Evolutionary conservation across 2,797 vertebrate species (phyloP).

Genomic region (Coreius guichenoti): DNA sequence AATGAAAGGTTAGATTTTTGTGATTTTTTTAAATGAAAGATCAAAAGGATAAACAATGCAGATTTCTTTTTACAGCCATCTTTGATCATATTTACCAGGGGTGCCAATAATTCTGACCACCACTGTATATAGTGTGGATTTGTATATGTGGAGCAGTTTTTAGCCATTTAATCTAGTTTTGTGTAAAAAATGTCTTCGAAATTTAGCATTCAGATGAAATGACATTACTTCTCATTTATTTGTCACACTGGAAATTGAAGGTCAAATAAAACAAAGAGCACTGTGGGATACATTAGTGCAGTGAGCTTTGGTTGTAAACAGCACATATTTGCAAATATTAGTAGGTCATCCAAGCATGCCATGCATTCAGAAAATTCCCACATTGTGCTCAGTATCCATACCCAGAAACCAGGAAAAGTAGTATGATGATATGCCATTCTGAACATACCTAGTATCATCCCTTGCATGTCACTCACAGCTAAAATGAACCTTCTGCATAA

Average conservation of each 20-base stretch:
- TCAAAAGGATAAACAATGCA: no score
- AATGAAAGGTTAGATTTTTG: no score
- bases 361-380: not conserved
- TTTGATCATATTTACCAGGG: no score
- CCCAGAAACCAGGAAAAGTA: not conserved
- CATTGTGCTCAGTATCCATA: not conserved
- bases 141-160: not conserved
- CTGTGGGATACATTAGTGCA: not conserved
- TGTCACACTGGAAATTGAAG: not conserved
- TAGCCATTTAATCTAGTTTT: not conserved
- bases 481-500: slow-evolving; percentile 22
- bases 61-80: no score
- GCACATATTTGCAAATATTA: not conserved
- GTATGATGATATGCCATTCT: not conserved
- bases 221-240: not conserved
- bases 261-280: not conserved
- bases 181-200: not conserved
- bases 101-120: no score
- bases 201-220: not conserved
- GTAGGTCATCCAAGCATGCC: not conserved
- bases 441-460: slow-evolving; percentile 1
- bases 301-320: not conserved
- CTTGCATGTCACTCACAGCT: not conserved
- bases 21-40: no score
- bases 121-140: not conserved